Evolutionary conservation across 2,888 invertebrate species (phyloP), one percentile per base, ranked within the genome.

Genomic region (Colletes collaris): DNA sequence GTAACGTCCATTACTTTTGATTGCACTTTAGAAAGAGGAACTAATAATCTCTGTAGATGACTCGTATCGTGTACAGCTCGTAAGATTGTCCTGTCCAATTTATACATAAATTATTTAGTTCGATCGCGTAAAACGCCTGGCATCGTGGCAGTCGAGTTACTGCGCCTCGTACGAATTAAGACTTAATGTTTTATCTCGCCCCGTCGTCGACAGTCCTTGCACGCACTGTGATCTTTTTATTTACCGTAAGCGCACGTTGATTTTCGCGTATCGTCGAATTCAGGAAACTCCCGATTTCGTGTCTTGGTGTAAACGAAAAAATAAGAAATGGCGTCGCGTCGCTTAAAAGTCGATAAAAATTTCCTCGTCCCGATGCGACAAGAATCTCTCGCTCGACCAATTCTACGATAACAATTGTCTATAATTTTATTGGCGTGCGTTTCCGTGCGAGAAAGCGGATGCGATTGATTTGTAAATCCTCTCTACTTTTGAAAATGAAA

Each of bases 201-300:
- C 16, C 16, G 10, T 52, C 50, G 11, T 13, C 6, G 16, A 50
- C 66, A 66, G 16, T 10, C 35, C 44, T 60, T 35, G 35, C 37
- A 35, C 37, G 37, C 27, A 35, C 44, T 66, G 73, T 55, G 67
- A 73, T 53, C 49, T 66, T 73, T 66, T 73, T 67, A 60, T 60
- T 46, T 53, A 55, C 40, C 27, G 2, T 8, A 46, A 46, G 44
- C 10, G 44, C 46, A 13, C 3, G 3, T 16, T 37, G n/a, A 40
- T 65, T 65, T 16, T 8, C 27, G 16, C 35, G 40, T 10, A 56
- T 56, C 58, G 16, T 13, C 44, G n/a, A 52, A 16, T 55, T 46
- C 59, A n/a, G 16, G 1, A 67, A 49, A 59, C 44, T 10, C 44
- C 44, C 2, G 44, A 10, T 46, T 46, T 46, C 44, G 7, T 8